Conservation (phyloP, 1,140 invertebrate genomes). For the Aphelenchoides avenae region DNA sequence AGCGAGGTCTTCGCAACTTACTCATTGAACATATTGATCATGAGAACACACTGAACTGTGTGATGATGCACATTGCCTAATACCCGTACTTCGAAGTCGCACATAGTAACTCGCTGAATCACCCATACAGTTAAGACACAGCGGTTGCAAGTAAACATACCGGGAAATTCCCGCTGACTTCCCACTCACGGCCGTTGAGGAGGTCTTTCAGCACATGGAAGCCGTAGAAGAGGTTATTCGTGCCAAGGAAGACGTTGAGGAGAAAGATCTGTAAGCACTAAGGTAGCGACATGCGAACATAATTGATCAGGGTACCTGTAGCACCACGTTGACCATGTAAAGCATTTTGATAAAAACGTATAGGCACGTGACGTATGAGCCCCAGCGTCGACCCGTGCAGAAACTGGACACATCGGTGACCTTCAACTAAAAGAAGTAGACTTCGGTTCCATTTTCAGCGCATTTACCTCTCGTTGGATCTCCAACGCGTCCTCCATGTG, state of each 20-base stretch:
- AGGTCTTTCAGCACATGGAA: slow-evolving; percentile 63
- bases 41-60: slow-evolving; percentile 62
- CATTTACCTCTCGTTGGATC: slow-evolving; percentile 54
- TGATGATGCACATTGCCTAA: slow-evolving; percentile 61
- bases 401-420: slow-evolving; percentile 57
- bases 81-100: slow-evolving; percentile 63
- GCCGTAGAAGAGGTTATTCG: slow-evolving; percentile 63
- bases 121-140: neutral
- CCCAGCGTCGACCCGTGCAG: slow-evolving; percentile 62
- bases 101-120: slow-evolving; percentile 61
- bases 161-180: slow-evolving; percentile 62
- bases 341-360: slow-evolving; percentile 64
- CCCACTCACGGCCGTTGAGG: slow-evolving; percentile 61
- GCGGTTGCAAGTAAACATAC: slow-evolving; percentile 34
- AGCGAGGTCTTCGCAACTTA: neutral
- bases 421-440: slow-evolving; percentile 29
- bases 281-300: no score
- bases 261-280: slow-evolving; percentile 66
- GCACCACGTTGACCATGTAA: slow-evolving; percentile 64
- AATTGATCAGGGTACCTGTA: no score
- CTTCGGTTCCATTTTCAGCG: neutral
- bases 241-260: slow-evolving; percentile 61
- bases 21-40: slow-evolving; percentile 61
- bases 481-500: slow-evolving; percentile 59
- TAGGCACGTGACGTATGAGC: slow-evolving; percentile 62